These are phyloP conservation scores for Microcaecilia unicolor DNA, from an alignment of 2,797 vertebrate species.

Conservation along the genomic window DNA sequence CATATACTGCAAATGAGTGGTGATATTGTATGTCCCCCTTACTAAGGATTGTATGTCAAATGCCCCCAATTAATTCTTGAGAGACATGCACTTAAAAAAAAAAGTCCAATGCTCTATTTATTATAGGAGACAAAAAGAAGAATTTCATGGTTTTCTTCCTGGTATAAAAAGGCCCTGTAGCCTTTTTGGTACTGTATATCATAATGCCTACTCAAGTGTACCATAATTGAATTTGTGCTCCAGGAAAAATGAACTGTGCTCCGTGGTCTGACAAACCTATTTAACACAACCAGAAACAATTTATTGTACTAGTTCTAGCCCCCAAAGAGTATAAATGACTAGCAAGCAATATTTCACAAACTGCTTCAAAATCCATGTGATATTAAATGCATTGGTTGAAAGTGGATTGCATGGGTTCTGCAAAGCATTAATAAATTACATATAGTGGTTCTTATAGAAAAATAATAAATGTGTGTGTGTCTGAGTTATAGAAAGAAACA, in stretches of 20 bases:
- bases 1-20: background rate
- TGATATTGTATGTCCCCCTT: conserved; percentile 1
- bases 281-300: conserved; percentile 23
- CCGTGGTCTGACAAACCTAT: conserved; percentile 23
- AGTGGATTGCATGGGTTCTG: background rate
- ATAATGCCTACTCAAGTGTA: conserved; percentile 18
- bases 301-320: conserved; percentile 7
- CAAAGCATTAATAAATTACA: background rate
- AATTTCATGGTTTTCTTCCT: conserved; percentile 13
- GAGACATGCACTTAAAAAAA: conserved; percentile 18
- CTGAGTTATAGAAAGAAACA: background rate
- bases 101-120: conserved; percentile 17
- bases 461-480: background rate
- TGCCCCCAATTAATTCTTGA: background rate
- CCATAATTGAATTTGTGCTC: conserved; percentile 27
- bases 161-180: conserved; percentile 7
- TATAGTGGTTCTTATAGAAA: background rate
- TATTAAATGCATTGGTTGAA: background rate
- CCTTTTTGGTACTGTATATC: conserved; percentile 16
- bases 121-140: conserved; percentile 8
- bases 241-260: conserved; percentile 28
- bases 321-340: conserved; percentile 18
- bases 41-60: conserved; percentile 16
- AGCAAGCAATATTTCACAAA: conserved; percentile 1
- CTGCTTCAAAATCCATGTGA: background rate